Percentiles rank a stretch among this genome's conserved stretches.
phyloP scores from a whole-genome alignment of 1,140 invertebrate genomes.

The Papilio aristodemus region DNA sequence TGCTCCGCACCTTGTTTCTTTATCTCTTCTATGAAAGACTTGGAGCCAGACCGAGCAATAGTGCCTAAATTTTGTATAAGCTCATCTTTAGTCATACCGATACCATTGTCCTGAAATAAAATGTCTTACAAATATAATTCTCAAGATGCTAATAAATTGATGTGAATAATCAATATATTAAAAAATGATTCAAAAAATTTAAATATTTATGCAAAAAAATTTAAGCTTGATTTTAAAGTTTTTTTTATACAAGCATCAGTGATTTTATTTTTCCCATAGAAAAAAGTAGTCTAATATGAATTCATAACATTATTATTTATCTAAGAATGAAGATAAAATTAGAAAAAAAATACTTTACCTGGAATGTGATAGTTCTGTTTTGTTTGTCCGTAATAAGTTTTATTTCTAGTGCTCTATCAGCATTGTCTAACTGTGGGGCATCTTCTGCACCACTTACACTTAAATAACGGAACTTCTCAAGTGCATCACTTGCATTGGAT shows the following conservation, averaged over 20 bases:
- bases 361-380: slow-evolving; percentile 91
- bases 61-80: slow-evolving; percentile 95
- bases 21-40: slow-evolving; percentile 94
- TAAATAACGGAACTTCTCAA: slow-evolving; percentile 94
- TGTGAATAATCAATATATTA: too few species aligned
- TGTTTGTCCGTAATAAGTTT: slow-evolving; percentile 94
- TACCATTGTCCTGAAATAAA: slow-evolving; percentile 88
- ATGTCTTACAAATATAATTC: too few species aligned
- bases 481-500: slow-evolving; percentile 97
- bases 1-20: slow-evolving; percentile 84
- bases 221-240: too few species aligned
- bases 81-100: slow-evolving; percentile 97
- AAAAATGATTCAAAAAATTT: too few species aligned
- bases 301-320: too few species aligned
- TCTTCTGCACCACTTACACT: slow-evolving; percentile 82
- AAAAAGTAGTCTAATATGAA: too few species aligned
- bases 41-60: slow-evolving; percentile 97
- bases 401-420: slow-evolving; percentile 89
- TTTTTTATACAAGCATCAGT: too few species aligned
- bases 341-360: slow-evolving; percentile 79
- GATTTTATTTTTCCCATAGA: too few species aligned
- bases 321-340: too few species aligned
- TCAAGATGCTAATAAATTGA: too few species aligned
- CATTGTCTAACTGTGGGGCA: slow-evolving; percentile 67
- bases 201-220: too few species aligned